A percentile compares a stretch with the other conserved stretches of the same genome.
Evolutionary conservation across 2,797 vertebrate genomes (phyloP).

Genomic region (Nannoperca australis): DNA sequence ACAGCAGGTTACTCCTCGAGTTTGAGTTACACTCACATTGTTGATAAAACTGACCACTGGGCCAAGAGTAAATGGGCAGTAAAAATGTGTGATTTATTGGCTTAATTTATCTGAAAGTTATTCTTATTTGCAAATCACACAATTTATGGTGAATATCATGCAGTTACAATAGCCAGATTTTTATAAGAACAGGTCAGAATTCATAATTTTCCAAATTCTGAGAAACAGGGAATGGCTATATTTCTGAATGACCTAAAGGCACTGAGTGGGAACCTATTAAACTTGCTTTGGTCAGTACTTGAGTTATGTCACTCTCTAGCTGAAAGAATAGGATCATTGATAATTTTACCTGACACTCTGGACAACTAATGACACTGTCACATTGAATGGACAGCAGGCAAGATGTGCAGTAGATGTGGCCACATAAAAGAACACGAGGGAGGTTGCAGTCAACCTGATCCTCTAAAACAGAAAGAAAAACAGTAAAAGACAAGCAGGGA

Average conservation of each 20-base stretch:
- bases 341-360: constrained; percentile 79
- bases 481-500: not conserved
- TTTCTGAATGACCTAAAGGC: not conserved
- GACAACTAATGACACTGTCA: constrained; percentile 69
- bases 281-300: not conserved
- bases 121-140: not conserved
- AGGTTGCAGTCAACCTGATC: constrained; percentile 68
- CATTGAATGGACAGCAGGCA: constrained; percentile 75
- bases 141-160: not conserved
- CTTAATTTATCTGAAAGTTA: not conserved
- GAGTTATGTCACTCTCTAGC: not conserved
- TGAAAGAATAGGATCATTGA: not conserved
- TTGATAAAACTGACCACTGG: not conserved
- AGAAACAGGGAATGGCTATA: not conserved
- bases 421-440: constrained; percentile 77
- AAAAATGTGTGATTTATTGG: not conserved
- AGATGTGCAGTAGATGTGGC: constrained; percentile 80
- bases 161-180: not conserved
- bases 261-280: too few species aligned
- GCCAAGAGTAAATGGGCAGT: not conserved
- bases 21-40: not conserved
- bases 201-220: not conserved
- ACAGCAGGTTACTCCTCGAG: not conserved
- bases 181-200: not conserved
- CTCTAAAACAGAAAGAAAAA: constrained; percentile 55